phyloP scores from a whole-genome alignment of 2,797 vertebrate species.

The Sebastes reedi region DNA sequence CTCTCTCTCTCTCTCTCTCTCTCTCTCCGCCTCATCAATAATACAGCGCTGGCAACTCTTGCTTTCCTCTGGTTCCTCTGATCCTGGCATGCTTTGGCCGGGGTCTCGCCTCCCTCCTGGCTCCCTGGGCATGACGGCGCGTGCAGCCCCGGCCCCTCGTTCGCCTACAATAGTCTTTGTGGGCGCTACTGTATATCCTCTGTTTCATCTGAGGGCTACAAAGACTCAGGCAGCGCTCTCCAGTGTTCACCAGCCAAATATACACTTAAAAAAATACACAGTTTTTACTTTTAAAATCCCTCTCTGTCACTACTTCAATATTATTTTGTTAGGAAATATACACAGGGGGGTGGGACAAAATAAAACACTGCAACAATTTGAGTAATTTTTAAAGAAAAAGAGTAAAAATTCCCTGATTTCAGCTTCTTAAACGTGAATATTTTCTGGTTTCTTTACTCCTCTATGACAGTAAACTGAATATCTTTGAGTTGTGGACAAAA shows the following conservation, averaged over 20 bases:
- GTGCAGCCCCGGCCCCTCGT: constrained; percentile 58
- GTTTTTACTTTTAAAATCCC: constrained; percentile 5
- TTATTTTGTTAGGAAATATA: not conserved
- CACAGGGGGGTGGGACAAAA: not conserved
- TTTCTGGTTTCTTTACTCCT: too few relatives aligned
- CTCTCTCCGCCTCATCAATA: constrained; percentile 77
- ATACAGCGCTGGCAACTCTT: constrained; percentile 80
- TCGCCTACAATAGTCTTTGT: constrained; percentile 62
- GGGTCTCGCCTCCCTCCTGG: constrained; percentile 67
- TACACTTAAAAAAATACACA: not conserved
- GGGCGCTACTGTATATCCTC: constrained; percentile 37
- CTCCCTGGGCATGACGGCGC: constrained; percentile 68
- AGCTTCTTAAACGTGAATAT: too few relatives aligned
- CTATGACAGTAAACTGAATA: too few relatives aligned
- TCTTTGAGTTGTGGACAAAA: too few relatives aligned
- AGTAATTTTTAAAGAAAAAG: too few relatives aligned
- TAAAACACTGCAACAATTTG: not conserved
- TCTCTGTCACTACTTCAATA: not conserved
- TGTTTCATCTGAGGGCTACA: constrained; percentile 62
- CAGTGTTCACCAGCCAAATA: constrained; percentile 50
- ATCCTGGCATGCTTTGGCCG: constrained; percentile 72
- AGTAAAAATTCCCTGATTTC: too few relatives aligned
- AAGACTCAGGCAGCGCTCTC: constrained; percentile 42
- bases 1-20: constrained; percentile 55
- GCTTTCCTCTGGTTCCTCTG: constrained; percentile 71